phyloP scores from a whole-genome alignment of 2,888 invertebrate species.

The Polyploca ridens region DNA sequence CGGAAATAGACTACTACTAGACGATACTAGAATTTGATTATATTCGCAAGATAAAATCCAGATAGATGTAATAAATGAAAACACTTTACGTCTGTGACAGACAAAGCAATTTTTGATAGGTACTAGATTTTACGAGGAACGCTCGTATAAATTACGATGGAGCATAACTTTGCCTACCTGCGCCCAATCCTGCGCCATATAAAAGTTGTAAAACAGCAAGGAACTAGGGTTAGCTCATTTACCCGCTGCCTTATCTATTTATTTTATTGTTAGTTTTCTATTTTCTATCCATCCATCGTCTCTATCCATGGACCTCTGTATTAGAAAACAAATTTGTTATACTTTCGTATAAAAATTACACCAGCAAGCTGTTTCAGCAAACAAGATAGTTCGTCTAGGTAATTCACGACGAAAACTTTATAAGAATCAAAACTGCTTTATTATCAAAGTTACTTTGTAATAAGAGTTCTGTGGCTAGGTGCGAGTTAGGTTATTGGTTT shows the following conservation, averaged over 20 bases:
- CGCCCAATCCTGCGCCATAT: conserved; percentile 53
- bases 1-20: background rate
- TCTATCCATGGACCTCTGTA: conserved; percentile 8
- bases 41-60: conserved; percentile 17
- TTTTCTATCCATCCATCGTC: conserved; percentile 18
- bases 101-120: conserved; percentile 55
- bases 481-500: conserved; percentile 6
- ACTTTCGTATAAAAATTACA: background rate
- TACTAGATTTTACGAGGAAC: conserved; percentile 50
- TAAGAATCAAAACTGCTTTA: background rate
- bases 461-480: background rate
- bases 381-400: background rate
- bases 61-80: conserved; percentile 39
- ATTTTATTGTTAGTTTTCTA: conserved; percentile 43
- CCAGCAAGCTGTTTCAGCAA: background rate
- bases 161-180: conserved; percentile 36
- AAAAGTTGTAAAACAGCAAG: conserved; percentile 56
- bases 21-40: conserved; percentile 11
- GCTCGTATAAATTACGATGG: conserved; percentile 49
- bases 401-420: background rate
- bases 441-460: background rate
- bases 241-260: conserved; percentile 41
- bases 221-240: conserved; percentile 49
- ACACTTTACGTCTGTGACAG: conserved; percentile 40
- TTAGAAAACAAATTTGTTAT: conserved; percentile 17